A percentile compares a stretch with the other conserved stretches of the same genome.
Evolutionary conservation across 2,113 vertebrate genomes (phyloP).

Genomic region (Lethenteron reissneri): DNA sequence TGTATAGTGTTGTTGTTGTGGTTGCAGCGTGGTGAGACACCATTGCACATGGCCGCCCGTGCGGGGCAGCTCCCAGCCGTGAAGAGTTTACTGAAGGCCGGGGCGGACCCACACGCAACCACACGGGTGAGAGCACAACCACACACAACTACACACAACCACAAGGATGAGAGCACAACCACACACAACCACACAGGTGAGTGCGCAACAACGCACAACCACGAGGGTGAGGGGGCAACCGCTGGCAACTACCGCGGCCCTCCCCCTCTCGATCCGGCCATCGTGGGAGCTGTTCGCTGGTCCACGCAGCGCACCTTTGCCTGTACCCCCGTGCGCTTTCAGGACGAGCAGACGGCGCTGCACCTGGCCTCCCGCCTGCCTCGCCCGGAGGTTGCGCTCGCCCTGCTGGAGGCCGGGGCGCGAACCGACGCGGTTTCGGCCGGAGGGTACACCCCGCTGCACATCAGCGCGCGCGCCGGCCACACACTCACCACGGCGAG

Average conservation of each 20-base stretch:
- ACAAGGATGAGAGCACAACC: no score
- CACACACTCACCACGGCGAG: conserved; percentile 70
- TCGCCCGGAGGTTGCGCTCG: conserved; percentile 85
- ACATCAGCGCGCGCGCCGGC: conserved; percentile 80
- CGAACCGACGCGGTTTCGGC: conserved; percentile 74
- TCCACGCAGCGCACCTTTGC: no score
- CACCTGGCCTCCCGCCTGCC: conserved; percentile 48
- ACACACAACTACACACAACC: no score
- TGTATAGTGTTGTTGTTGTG: neutral
- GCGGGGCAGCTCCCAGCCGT: neutral
- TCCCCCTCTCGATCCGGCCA: no score
- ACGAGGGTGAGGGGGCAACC: no score
- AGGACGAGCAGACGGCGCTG: neutral
- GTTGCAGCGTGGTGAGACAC: conserved; percentile 2
- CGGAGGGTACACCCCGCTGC: conserved; percentile 75
- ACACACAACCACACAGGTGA: no score
- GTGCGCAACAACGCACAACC: no score
- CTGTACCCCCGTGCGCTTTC: neutral
- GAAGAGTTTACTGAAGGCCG: neutral
- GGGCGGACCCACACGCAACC: neutral
- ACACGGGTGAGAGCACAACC: neutral
- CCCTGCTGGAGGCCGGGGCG: conserved; percentile 87
- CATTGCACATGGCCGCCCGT: conserved; percentile 3
- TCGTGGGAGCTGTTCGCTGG: no score
- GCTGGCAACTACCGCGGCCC: no score